These are phyloP conservation scores for Noctilio leporinus DNA, from an alignment of 2,113 vertebrate species.

Conservation along the genomic window DNA sequence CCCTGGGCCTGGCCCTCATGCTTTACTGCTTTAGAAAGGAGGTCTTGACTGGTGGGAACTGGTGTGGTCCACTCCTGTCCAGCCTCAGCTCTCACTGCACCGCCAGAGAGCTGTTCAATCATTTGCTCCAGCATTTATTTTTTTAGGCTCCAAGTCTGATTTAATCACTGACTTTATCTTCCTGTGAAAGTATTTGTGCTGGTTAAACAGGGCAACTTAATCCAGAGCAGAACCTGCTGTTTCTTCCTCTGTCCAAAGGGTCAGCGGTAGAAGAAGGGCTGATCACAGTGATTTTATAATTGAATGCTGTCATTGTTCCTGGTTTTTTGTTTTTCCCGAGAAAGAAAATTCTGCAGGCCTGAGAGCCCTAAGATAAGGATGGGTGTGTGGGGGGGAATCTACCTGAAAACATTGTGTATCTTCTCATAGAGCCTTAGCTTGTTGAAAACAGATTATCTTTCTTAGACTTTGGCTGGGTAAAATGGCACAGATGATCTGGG, in stretches of 20 bases:
- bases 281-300: background rate
- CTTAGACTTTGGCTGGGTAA: background rate
- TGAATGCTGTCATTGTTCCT: conserved; percentile 43
- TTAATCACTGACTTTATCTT: conserved; percentile 53
- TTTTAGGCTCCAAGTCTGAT: conserved; percentile 2
- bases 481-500: background rate
- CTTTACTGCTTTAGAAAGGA: background rate
- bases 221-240: conserved; percentile 31
- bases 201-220: conserved; percentile 6
- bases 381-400: background rate
- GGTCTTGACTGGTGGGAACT: background rate
- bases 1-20: background rate
- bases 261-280: background rate
- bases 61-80: background rate
- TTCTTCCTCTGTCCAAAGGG: conserved; percentile 37
- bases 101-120: background rate
- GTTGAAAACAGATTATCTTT: conserved; percentile 22
- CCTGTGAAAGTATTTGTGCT: conserved; percentile 42
- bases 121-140: background rate
- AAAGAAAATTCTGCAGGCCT: background rate
- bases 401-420: background rate
- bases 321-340: background rate
- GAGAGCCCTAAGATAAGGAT: conserved; percentile 10
- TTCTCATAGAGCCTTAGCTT: background rate
- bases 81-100: background rate